phyloP scores from a whole-genome alignment of 2,888 invertebrate species.

The Caenorhabditis sulstoni region DNA sequence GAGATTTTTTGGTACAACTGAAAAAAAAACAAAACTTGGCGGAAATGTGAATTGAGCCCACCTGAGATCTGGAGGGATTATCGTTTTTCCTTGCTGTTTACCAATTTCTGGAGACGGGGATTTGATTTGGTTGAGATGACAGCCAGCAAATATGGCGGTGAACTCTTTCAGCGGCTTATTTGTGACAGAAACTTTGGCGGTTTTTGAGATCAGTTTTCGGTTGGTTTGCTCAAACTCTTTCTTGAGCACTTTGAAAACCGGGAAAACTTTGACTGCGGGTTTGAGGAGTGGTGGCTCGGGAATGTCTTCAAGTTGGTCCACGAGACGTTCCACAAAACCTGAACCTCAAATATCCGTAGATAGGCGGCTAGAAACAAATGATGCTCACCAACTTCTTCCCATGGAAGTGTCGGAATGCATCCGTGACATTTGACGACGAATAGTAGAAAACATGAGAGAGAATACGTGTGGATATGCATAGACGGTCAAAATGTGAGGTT shows the following conservation, averaged over 20 bases:
- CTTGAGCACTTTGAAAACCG: constrained; percentile 35
- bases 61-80: constrained; percentile 47
- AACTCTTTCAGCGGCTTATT: constrained; percentile 35
- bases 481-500: constrained; percentile 51
- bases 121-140: constrained; percentile 40
- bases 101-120: constrained; percentile 50
- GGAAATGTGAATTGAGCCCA: neutral
- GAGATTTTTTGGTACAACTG: constrained; percentile 44
- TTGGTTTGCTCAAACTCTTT: constrained; percentile 41
- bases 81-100: constrained; percentile 24
- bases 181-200: constrained; percentile 10
- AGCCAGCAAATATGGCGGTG: constrained; percentile 39
- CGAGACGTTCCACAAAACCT: constrained; percentile 13
- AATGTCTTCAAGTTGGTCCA: constrained; percentile 29
- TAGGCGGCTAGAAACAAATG: neutral
- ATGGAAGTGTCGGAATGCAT: constrained; percentile 46
- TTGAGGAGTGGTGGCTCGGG: constrained; percentile 15
- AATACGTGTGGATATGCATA: constrained; percentile 55
- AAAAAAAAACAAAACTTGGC: constrained; percentile 2
- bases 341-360: neutral
- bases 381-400: constrained; percentile 39
- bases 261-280: neutral
- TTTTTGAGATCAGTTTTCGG: constrained; percentile 38
- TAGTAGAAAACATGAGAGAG: constrained; percentile 21
- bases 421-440: constrained; percentile 16